phyloP scores from a whole-genome alignment of 92 coral and sea anemone genomes.

The Scolanthus callimorphus region DNA sequence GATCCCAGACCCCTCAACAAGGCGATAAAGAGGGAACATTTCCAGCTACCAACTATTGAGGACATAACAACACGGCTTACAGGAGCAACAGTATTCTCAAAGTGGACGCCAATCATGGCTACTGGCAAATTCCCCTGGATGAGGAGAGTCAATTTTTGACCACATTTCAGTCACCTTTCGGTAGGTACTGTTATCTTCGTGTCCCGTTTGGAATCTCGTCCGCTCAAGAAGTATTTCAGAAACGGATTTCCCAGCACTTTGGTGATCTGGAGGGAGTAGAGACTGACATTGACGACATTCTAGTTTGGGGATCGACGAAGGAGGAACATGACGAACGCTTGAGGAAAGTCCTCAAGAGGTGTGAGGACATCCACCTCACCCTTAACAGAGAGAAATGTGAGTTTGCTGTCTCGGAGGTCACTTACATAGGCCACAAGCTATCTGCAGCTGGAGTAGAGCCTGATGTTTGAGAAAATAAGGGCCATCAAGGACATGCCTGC shows the following conservation, averaged over 20 bases:
- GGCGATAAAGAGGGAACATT: no score
- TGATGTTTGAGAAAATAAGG: conserved; percentile 9
- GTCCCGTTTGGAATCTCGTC: no score
- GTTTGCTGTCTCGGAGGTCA: conserved; percentile 1
- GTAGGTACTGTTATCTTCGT: no score
- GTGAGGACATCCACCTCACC: no score
- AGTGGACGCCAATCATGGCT: no score
- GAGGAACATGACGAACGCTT: no score
- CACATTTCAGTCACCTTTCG: conserved; percentile 41
- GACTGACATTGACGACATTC: conserved; percentile 38
- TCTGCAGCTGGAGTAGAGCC: conserved; percentile 16
- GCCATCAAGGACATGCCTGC: conserved; percentile 14
- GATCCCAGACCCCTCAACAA: conserved; percentile 44
- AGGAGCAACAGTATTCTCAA: conserved; percentile 29
- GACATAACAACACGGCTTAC: conserved; percentile 9
- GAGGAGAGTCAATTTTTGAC: no score
- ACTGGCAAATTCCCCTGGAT: no score
- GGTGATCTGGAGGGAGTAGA: conserved; percentile 24
- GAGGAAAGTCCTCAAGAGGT: no score
- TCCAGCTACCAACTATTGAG: no score
- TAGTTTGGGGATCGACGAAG: conserved; percentile 13
- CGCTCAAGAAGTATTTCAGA: conserved; percentile 30
- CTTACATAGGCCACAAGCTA: conserved; percentile 39
- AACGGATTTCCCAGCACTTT: conserved; percentile 20
- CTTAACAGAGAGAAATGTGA: conserved; percentile 23